Evolutionary conservation across 2,888 invertebrate genomes (phyloP).

Genomic region (Furcula furcula): DNA sequence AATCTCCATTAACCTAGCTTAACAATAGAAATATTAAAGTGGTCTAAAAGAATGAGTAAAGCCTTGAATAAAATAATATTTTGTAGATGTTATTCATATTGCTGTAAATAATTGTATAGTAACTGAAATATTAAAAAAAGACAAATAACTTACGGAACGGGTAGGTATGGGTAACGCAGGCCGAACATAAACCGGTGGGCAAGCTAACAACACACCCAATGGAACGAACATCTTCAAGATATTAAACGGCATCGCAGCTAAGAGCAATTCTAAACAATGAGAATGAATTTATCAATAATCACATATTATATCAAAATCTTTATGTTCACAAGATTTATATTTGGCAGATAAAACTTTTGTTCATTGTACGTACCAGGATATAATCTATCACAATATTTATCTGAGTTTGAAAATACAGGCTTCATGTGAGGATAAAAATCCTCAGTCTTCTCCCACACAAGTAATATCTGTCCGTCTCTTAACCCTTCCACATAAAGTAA

Average conservation of each 20-base stretch:
- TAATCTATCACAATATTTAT: conserved; percentile 48
- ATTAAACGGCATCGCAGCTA: conserved; percentile 46
- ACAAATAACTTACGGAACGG: conserved; percentile 54
- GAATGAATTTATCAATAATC: not conserved
- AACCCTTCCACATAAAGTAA: conserved; percentile 62
- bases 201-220: conserved; percentile 50
- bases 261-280: conserved; percentile 41
- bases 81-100: too few relatives aligned
- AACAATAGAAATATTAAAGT: too few relatives aligned
- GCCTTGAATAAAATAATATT: too few relatives aligned
- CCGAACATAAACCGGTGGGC: conserved; percentile 59
- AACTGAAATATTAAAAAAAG: too few relatives aligned
- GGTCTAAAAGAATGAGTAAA: too few relatives aligned
- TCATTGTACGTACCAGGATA: conserved; percentile 49
- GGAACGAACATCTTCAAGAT: conserved; percentile 63
- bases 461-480: conserved; percentile 53
- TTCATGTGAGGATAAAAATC: conserved; percentile 49
- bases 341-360: conserved; percentile 1
- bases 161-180: conserved; percentile 63
- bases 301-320: not conserved
- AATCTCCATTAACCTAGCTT: too few relatives aligned
- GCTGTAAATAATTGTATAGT: too few relatives aligned
- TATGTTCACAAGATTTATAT: not conserved
- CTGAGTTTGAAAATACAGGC: conserved; percentile 53
- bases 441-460: conserved; percentile 55